A percentile compares a stretch with the other conserved stretches of the same genome.
Evolutionary conservation across 2,113 vertebrate species (phyloP).

Genomic region (Gadus macrocephalus): DNA sequence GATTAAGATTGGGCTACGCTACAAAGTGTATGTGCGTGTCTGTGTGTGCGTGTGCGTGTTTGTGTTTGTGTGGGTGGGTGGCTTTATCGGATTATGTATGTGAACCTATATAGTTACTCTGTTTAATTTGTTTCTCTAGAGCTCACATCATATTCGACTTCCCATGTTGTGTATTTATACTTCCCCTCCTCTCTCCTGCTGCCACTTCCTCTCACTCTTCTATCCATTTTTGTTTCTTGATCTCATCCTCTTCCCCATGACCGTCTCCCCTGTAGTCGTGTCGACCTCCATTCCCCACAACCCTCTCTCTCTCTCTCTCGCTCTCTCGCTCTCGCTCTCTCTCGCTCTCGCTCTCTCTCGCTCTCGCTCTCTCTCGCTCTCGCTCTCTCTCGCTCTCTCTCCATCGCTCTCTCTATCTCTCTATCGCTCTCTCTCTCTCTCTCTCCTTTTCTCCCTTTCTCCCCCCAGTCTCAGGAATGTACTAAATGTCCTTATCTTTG

Average conservation of each 20-base stretch:
- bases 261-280: no score
- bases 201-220: not conserved
- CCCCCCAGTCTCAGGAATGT: constrained; percentile 54
- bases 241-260: no score
- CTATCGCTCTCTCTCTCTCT: not conserved
- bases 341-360: not conserved
- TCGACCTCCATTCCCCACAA: not conserved
- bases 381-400: not conserved
- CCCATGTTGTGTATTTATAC: not conserved
- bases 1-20: not conserved
- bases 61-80: constrained; percentile 9
- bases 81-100: constrained; percentile 1
- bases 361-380: not conserved
- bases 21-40: not conserved
- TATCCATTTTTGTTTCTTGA: no score
- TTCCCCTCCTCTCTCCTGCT: not conserved
- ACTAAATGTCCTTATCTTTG: constrained; percentile 64
- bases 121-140: constrained; percentile 10
- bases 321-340: not conserved
- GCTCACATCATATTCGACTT: constrained; percentile 18
- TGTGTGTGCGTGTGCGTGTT: not conserved
- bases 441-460: not conserved
- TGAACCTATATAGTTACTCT: not conserved
- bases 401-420: not conserved
- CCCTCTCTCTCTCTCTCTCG: not conserved